Base-by-base conservation (phyloP, 2,113 vertebrate species). In the Mus pahari region DNA sequence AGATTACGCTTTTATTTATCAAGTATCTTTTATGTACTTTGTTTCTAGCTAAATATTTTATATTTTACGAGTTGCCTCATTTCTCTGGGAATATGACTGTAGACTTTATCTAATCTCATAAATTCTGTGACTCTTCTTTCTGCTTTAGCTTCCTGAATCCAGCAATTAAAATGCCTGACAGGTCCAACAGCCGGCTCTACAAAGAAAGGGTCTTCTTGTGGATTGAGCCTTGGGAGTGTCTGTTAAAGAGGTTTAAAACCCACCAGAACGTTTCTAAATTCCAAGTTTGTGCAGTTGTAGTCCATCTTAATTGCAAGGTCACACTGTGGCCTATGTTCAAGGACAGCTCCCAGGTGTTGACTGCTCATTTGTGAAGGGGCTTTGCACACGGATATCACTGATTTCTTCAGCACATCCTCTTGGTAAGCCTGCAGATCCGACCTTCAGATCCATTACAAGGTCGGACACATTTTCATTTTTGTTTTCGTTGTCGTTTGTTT, bases 191-290 rank as follows among this genome's bases (percentile, higher is more conserved):
- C 22, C 58, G 94, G 64, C 5, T 89, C 42, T 89, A n/a, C 48
- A 70, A 70, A 78, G 62, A 86, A 91, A 92, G n/a, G 7, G 50
- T 3, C 19, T 33, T 45, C n/a, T 24, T 68, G 36, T 24, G 5
- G 17, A 33, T 55, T 24, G 36, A 96, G 42, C 7, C 1, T 88
- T 31, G 16, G 82, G 7, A 89, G 4, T 1, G 33, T 66, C 42
- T 92, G 42, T 94, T 53, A 60, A 62, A 62, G 74, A 82, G 42
- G 11, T 60, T 87, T 55, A 93, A 91, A 94, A 36, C 79, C 19
- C 19, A 16, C 7, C 53, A 36, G 1, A 0, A 53, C 20, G 64
- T 91, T 83, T 33, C 7, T 55, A 31, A 81, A 81, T 68, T 91
- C 92, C 88, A 74, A 83, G 1, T 86, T 95, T 50, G 74, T 45